phyloP scores from a whole-genome alignment of 2,797 vertebrate species.

The Ctenopoma kingsleyae region DNA sequence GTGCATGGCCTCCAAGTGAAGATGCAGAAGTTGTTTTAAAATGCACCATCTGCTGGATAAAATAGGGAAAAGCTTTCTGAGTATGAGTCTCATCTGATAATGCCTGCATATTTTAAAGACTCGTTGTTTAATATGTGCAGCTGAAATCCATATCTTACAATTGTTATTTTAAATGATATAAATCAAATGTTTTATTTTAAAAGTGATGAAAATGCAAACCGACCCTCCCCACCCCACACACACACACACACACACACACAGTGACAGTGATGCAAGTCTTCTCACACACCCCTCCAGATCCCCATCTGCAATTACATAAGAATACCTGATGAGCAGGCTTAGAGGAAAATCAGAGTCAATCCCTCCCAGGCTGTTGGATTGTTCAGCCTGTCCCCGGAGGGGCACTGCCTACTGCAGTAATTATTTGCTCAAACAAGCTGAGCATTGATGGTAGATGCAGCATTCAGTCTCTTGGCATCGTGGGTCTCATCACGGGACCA shows the following conservation, averaged over 20 bases:
- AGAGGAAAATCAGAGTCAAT: slow-evolving; percentile 61
- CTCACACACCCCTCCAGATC: slow-evolving; percentile 65
- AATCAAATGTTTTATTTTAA: slow-evolving; percentile 7
- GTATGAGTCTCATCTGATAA: neutral
- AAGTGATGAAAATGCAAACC: slow-evolving; percentile 51
- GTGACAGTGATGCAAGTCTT: slow-evolving; percentile 71
- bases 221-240: too few relatives aligned
- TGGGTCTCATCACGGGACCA: slow-evolving; percentile 35
- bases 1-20: slow-evolving; percentile 46
- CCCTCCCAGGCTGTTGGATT: slow-evolving; percentile 65
- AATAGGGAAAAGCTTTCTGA: slow-evolving; percentile 32
- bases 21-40: slow-evolving; percentile 44
- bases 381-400: slow-evolving; percentile 48
- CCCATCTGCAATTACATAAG: slow-evolving; percentile 76
- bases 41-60: slow-evolving; percentile 81
- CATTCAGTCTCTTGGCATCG: slow-evolving; percentile 45
- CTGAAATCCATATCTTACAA: neutral
- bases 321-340: slow-evolving; percentile 68
- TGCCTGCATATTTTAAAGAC: slow-evolving; percentile 10
- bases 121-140: neutral
- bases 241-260: slow-evolving; percentile 29
- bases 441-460: slow-evolving; percentile 67
- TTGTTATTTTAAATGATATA: neutral
- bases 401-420: slow-evolving; percentile 55
- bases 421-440: slow-evolving; percentile 67